These are phyloP conservation scores for Hucho hucho DNA, from an alignment of 2,113 vertebrate species.

Conservation along the genomic window DNA sequence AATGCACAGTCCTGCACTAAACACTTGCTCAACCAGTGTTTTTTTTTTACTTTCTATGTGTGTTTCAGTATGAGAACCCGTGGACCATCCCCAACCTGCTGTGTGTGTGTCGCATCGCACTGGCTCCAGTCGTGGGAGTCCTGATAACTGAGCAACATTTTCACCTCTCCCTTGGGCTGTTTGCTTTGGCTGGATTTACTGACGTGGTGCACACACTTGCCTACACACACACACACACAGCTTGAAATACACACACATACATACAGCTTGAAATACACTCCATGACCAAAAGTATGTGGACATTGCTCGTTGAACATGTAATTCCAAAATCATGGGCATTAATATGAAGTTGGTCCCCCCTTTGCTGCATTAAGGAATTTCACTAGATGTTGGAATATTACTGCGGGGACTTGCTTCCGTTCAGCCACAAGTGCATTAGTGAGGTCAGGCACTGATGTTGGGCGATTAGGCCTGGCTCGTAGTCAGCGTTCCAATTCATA, in stretches of 20 bases:
- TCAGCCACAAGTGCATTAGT: no score
- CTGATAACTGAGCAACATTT: conserved; percentile 92
- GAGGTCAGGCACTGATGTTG: no score
- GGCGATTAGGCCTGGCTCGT: no score
- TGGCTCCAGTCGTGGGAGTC: conserved; percentile 89
- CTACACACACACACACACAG: background rate
- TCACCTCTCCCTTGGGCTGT: conserved; percentile 86
- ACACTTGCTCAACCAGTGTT: background rate
- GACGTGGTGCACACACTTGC: conserved; percentile 81
- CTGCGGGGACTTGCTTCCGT: no score
- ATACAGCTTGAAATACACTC: background rate
- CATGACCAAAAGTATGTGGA: no score
- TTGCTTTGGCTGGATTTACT: conserved; percentile 89
- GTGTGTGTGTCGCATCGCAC: conserved; percentile 88
- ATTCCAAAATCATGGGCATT: no score
- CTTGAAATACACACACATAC: background rate
- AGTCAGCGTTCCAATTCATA: no score
- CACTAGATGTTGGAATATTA: no score
- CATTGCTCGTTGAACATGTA: no score
- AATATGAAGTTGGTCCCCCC: no score
- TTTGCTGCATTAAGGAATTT: no score
- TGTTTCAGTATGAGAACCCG: conserved; percentile 91
- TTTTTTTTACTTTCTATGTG: background rate
- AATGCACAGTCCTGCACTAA: background rate
- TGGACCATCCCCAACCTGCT: conserved; percentile 97